A percentile compares a stretch with the other conserved stretches of the same genome.
Conservation (phyloP, 2,888 invertebrate genomes). For the Dynastes hyllus region DNA sequence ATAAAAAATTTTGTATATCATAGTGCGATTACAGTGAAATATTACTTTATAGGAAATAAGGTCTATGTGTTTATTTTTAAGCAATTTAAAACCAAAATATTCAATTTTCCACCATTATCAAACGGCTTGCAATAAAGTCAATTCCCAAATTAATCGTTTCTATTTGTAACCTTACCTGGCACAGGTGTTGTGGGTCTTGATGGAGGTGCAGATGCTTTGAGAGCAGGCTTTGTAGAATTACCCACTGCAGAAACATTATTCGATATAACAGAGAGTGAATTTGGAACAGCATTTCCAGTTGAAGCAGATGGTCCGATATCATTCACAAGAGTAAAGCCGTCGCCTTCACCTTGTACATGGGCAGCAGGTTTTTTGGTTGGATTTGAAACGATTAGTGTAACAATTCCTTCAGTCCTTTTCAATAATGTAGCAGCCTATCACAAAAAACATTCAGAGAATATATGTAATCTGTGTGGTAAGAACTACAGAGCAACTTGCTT, state of each 20-base stretch:
- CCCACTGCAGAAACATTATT: conserved; percentile 37
- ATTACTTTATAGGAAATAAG: too few relatives aligned
- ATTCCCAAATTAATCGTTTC: too few relatives aligned
- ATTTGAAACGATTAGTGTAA: conserved; percentile 87
- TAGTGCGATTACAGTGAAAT: too few relatives aligned
- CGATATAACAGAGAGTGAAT: conserved; percentile 33
- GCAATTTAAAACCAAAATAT: too few relatives aligned
- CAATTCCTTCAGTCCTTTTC: conserved; percentile 90
- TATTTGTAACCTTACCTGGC: conserved; percentile 63
- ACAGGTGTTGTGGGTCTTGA: conserved; percentile 68
- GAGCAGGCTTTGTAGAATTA: conserved; percentile 48
- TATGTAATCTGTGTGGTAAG: too few relatives aligned
- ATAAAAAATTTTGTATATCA: too few relatives aligned
- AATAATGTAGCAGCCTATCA: conserved; percentile 86
- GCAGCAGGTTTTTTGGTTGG: conserved; percentile 81
- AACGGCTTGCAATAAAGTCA: too few relatives aligned
- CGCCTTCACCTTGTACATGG: conserved; percentile 67
- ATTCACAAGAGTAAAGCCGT: conserved; percentile 68
- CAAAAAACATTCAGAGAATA: conserved; percentile 15
- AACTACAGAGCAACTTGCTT: conserved; percentile 7
- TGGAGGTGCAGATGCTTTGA: conserved; percentile 63
- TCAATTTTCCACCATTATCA: too few relatives aligned
- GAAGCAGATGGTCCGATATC: conserved; percentile 61
- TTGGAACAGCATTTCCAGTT: conserved; percentile 31
- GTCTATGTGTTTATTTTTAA: too few relatives aligned